Conservation (phyloP, 1,140 invertebrate genomes). For the Drosophila saltans region DNA sequence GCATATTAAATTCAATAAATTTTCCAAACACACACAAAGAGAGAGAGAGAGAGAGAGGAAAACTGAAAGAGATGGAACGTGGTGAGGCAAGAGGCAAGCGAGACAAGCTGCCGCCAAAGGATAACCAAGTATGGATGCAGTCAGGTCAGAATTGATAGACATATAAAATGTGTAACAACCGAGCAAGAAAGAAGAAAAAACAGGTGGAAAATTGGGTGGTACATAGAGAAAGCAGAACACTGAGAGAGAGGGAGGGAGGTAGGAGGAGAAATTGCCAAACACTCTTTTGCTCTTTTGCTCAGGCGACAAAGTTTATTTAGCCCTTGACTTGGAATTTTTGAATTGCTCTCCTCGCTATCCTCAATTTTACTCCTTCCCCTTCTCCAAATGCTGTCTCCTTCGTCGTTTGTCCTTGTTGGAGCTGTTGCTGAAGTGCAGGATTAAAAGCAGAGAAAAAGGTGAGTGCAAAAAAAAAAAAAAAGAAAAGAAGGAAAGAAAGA, state of each 20-base stretch:
- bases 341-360: slow-evolving; percentile 25
- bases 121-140: slow-evolving; percentile 45
- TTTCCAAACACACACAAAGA: slow-evolving; percentile 34
- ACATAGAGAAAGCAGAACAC: background rate
- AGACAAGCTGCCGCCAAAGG: slow-evolving; percentile 57
- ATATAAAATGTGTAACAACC: slow-evolving; percentile 36
- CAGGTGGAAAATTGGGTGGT: slow-evolving; percentile 36
- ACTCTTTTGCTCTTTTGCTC: slow-evolving; percentile 51
- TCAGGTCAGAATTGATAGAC: slow-evolving; percentile 56
- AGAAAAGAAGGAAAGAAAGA: background rate
- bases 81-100: background rate
- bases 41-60: background rate
- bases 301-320: slow-evolving; percentile 73
- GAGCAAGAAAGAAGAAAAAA: slow-evolving; percentile 19
- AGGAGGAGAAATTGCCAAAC: slow-evolving; percentile 35
- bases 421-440: slow-evolving; percentile 38
- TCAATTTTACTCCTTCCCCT: slow-evolving; percentile 11
- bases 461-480: background rate
- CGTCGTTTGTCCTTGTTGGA: slow-evolving; percentile 25
- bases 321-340: slow-evolving; percentile 73
- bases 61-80: background rate
- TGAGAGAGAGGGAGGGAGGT: background rate
- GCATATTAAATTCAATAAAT: slow-evolving; percentile 81
- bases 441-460: slow-evolving; percentile 34
- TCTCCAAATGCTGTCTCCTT: background rate